Percentiles rank a stretch among this genome's conserved stretches.
Evolutionary conservation across 2,888 invertebrate genomes (phyloP).

Genomic region (Herminia tarsipennalis): DNA sequence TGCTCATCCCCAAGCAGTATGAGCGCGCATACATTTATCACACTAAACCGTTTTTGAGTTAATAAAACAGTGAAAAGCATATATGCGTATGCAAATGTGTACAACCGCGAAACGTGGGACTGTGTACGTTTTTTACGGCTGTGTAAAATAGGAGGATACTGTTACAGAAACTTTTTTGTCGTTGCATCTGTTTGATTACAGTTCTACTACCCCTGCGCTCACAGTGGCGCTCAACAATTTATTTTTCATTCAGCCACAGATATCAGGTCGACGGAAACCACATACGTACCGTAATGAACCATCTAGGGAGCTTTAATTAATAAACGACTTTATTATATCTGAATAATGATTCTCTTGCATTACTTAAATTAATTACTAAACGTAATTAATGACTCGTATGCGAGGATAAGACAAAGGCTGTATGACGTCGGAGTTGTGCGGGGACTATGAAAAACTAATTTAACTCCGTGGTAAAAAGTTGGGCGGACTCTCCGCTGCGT

Average conservation of each 20-base stretch:
- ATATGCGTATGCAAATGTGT: slow-evolving; percentile 37
- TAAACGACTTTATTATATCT: slow-evolving; percentile 62
- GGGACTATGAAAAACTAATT: slow-evolving; percentile 70
- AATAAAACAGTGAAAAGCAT: slow-evolving; percentile 32
- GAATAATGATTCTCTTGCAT: slow-evolving; percentile 57
- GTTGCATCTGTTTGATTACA: slow-evolving; percentile 41
- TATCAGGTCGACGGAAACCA: slow-evolving; percentile 6
- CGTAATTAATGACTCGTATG: slow-evolving; percentile 72
- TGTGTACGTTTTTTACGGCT: slow-evolving; percentile 32
- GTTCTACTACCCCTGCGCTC: slow-evolving; percentile 19
- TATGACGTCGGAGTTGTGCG: slow-evolving; percentile 38
- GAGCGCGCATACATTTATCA: not conserved
- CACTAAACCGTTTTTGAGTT: slow-evolving; percentile 17
- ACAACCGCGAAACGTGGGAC: slow-evolving; percentile 21
- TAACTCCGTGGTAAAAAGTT: slow-evolving; percentile 60
- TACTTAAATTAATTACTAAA: slow-evolving; percentile 68
- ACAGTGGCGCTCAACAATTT: slow-evolving; percentile 13
- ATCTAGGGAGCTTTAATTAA: slow-evolving; percentile 56
- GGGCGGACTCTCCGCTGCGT: slow-evolving; percentile 24
- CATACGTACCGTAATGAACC: slow-evolving; percentile 13
- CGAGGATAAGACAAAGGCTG: slow-evolving; percentile 25
- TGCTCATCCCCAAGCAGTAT: not conserved
- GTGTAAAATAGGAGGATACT: slow-evolving; percentile 22
- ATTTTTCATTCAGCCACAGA: slow-evolving; percentile 21
- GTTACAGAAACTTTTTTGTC: slow-evolving; percentile 29